phyloP scores from a whole-genome alignment of 2,888 invertebrate species.

The Agrilus biguttatus region DNA sequence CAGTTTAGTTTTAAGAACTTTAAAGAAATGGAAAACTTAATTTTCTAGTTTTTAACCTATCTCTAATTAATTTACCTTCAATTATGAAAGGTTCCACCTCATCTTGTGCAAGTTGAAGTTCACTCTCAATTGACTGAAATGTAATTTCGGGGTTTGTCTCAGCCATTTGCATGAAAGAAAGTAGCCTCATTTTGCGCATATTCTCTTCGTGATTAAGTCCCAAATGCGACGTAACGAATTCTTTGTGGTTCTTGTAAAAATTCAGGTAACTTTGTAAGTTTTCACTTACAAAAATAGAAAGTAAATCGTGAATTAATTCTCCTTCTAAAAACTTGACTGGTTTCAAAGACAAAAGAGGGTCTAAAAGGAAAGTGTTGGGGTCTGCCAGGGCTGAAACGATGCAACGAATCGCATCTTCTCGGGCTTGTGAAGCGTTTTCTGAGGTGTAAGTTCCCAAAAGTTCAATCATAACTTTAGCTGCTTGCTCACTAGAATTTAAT shows the following conservation, averaged over 20 bases:
- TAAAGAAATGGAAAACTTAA: constrained; percentile 10
- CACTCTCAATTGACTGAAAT: constrained; percentile 78
- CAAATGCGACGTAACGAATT: constrained; percentile 63
- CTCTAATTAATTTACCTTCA: constrained; percentile 49
- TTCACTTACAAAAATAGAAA: constrained; percentile 90
- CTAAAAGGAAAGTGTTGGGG: constrained; percentile 87
- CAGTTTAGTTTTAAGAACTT: constrained; percentile 77
- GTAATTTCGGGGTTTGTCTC: constrained; percentile 84
- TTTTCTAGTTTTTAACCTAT: constrained; percentile 3
- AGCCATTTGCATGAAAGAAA: constrained; percentile 96
- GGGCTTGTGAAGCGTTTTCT: constrained; percentile 90
- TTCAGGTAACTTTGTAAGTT: constrained; percentile 82
- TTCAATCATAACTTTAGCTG: constrained; percentile 94
- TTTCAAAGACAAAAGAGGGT: constrained; percentile 83
- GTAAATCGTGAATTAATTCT: constrained; percentile 84
- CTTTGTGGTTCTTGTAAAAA: constrained; percentile 85
- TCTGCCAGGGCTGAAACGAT: constrained; percentile 91
- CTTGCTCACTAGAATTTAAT: constrained; percentile 55
- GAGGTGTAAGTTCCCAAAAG: constrained; percentile 91
- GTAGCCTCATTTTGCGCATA: constrained; percentile 88
- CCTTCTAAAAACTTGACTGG: constrained; percentile 92
- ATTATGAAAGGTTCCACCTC: constrained; percentile 95
- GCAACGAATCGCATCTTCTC: constrained; percentile 93
- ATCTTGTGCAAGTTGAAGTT: constrained; percentile 72
- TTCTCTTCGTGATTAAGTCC: constrained; percentile 88